A percentile compares a stretch with the other conserved stretches of the same genome.
Evolutionary conservation across 2,113 vertebrate genomes (phyloP).

Genomic region (Dicentrarchus labrax): DNA sequence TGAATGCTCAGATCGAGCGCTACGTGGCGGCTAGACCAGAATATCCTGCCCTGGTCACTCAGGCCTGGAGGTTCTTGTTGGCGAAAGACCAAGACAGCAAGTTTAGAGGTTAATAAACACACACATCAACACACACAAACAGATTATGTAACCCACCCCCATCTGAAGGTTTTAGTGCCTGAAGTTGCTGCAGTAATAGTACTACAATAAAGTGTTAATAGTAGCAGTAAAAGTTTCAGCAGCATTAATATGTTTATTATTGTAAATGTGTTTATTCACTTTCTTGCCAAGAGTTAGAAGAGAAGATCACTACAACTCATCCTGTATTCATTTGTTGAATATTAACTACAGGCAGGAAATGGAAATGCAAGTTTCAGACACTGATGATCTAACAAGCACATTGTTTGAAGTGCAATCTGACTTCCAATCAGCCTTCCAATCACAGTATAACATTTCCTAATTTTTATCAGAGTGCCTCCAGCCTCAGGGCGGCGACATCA

Average conservation of each 20-base stretch:
- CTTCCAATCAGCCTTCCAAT: background rate
- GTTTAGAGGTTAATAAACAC: constrained; percentile 73
- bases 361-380: too few species aligned
- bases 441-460: background rate
- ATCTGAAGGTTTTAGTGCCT: background rate
- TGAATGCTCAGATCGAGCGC: constrained; percentile 93
- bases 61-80: constrained; percentile 92
- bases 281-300: too few species aligned
- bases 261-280: too few species aligned
- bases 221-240: too few species aligned
- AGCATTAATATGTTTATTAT: too few species aligned
- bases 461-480: constrained; percentile 81
- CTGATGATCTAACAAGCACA: background rate
- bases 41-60: constrained; percentile 87
- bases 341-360: too few species aligned
- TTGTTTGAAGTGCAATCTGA: background rate
- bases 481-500: constrained; percentile 66
- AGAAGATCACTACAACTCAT: too few species aligned
- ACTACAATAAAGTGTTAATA: too few species aligned
- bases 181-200: background rate
- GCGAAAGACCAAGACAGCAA: constrained; percentile 87
- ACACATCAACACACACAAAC: background rate
- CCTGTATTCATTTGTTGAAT: too few species aligned
- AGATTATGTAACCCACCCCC: background rate
- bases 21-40: constrained; percentile 87